A percentile compares a stretch with the other conserved stretches of the same genome.
Evolutionary conservation across 1,140 invertebrate species (phyloP).

Genomic region (Mycetomoellerius zeteki): DNA sequence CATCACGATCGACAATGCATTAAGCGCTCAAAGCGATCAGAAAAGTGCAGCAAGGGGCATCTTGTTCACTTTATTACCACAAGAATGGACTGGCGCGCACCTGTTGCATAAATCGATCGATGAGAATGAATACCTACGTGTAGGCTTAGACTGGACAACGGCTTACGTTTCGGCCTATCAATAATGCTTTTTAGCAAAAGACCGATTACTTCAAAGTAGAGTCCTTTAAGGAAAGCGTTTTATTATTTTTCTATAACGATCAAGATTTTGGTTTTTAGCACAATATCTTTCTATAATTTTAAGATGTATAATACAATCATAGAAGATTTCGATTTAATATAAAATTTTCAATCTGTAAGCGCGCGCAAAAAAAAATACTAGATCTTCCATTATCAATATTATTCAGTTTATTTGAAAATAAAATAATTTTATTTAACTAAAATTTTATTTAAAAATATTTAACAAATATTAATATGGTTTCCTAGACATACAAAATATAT

Average conservation of each 20-base stretch:
- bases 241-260: not conserved
- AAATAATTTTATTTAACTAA: not conserved
- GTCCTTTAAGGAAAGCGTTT: not conserved
- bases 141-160: constrained; percentile 67
- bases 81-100: constrained; percentile 66
- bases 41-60: constrained; percentile 61
- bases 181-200: not conserved
- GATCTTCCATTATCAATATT: not conserved
- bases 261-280: not conserved
- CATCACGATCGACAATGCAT: constrained; percentile 17
- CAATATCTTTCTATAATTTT: not conserved
- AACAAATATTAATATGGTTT: not conserved
- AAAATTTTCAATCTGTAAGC: not conserved
- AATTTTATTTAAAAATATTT: too few relatives aligned
- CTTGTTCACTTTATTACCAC: constrained; percentile 70
- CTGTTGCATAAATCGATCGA: constrained; percentile 78
- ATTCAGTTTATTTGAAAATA: not conserved
- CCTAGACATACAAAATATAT: not conserved
- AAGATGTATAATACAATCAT: not conserved
- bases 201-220: not conserved
- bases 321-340: not conserved
- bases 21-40: constrained; percentile 42
- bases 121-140: constrained; percentile 69
- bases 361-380: not conserved
- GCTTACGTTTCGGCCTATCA: constrained; percentile 54